phyloP scores from a whole-genome alignment of 2,113 vertebrate species.

The Dolichotis patagonum region DNA sequence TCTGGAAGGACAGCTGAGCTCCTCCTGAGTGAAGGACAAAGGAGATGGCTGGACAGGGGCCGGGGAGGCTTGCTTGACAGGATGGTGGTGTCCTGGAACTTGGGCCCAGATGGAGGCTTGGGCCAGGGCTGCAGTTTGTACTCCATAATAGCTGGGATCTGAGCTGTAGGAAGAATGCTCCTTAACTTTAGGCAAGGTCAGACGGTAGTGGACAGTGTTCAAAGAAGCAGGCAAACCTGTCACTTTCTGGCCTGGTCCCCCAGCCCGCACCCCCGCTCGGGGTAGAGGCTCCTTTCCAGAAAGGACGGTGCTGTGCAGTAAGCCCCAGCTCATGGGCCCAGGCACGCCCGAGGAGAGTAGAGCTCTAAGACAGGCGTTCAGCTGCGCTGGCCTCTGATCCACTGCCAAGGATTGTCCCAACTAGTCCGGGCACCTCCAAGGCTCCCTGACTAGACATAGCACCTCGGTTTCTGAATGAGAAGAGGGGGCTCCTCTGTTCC shows the following conservation, averaged over 20 bases:
- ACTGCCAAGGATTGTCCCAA: constrained; percentile 23
- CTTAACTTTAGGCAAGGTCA: not conserved
- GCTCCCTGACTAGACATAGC: constrained; percentile 49
- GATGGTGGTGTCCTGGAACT: not conserved
- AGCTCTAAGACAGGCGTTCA: not conserved
- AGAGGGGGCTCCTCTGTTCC: not conserved
- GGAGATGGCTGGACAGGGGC: not conserved
- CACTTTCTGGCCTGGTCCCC: not conserved
- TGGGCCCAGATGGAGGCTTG: not conserved
- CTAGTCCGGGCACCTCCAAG: constrained; percentile 56
- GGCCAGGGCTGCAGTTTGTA: not conserved
- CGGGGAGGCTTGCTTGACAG: not conserved
- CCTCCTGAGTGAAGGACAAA: not conserved
- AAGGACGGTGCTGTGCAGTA: not conserved
- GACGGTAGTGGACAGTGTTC: not conserved
- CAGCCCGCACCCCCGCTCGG: not conserved
- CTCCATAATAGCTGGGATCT: not conserved
- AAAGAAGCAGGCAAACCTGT: not conserved
- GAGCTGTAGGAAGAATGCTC: not conserved
- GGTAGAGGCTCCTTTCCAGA: not conserved
- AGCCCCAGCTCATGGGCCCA: not conserved
- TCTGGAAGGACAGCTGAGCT: not conserved
- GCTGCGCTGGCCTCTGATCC: not conserved
- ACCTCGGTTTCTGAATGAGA: constrained; percentile 57
- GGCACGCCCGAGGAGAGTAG: not conserved